Conservation (phyloP, 2,113 vertebrate genomes). For the Trogon melanurus region DNA sequence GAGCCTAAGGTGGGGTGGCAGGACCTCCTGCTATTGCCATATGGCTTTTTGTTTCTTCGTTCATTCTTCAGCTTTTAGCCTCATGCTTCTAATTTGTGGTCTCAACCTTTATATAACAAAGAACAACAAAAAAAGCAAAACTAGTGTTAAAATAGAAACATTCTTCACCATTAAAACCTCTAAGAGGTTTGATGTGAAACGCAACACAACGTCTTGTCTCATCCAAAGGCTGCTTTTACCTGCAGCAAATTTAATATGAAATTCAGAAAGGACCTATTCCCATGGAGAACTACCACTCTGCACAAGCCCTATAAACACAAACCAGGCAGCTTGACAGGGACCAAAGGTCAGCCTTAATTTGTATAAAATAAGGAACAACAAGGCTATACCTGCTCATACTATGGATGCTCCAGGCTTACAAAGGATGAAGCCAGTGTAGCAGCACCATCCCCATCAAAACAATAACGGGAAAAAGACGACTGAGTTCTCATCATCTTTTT, state of each 20-base stretch:
- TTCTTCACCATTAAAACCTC: neutral
- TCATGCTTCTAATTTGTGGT: slow-evolving; percentile 29
- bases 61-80: slow-evolving; percentile 30
- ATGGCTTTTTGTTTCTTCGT: slow-evolving; percentile 51
- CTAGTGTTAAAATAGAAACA: neutral
- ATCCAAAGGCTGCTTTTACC: neutral
- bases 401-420: neutral
- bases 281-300: neutral
- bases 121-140: neutral
- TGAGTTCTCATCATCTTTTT: neutral
- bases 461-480: neutral
- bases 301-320: neutral
- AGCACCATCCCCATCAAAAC: neutral
- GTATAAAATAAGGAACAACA: neutral
- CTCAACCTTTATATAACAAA: neutral
- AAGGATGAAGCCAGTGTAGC: neutral
- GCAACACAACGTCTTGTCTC: neutral
- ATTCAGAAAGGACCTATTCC: neutral
- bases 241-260: neutral
- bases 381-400: neutral
- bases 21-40: slow-evolving; percentile 67
- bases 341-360: neutral
- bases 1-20: slow-evolving; percentile 63
- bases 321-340: neutral
- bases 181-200: neutral